Base-by-base conservation (phyloP, 2,888 invertebrate genomes). In the Dichetophora obliterata region DNA sequence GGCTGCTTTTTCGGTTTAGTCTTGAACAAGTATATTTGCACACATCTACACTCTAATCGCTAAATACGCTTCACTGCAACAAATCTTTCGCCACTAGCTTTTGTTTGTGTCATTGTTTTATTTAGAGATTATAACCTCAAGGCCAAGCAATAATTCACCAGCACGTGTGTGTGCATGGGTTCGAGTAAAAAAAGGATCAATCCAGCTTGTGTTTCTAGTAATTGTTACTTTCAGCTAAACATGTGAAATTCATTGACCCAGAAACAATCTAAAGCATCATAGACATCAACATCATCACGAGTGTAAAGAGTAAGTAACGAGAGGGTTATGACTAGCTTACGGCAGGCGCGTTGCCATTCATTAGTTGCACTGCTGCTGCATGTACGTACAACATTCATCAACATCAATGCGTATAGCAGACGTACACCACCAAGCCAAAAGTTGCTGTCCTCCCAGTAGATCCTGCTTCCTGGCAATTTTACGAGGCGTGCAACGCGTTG, bases 41-140 rank as follows among this genome's bases (percentile, higher is more conserved):
- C 6, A 37, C 37, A 37, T 8, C 5, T 6, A 37, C 6, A 37
- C 37, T 8, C 37, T 9, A 37, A 5, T 37, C 43, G 11, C 43
- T 43, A 43, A 14, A 43, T 2, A 43, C 43, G 14, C 11, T 43
- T 11, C 43, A 43, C 14, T 2, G 3, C 43, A 3, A 43, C 43
- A 43, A 43, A 11, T 43, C 11, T 43, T 14, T 43, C 3, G 1
- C 43, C 14, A 43, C 43, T 11, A n/a, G 9, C 27, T 14, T 52
- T 22, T 19, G 19, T 31, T 27, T 3, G 34, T 63, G 63, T 63
- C 63, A 31, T 27, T 31, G 11, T 31, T 63, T 34, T 63, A 63
- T 63, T 63, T 63, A 63, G 34, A 34, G 63, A 63, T 34, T 63
- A 63, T 34, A n/a, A 63, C 63, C 63, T 16, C n/a, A 31, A 31